Percentiles rank a stretch among this genome's conserved stretches.
Conservation (phyloP, 2,113 vertebrate species). For the Ciconia stormi region DNA sequence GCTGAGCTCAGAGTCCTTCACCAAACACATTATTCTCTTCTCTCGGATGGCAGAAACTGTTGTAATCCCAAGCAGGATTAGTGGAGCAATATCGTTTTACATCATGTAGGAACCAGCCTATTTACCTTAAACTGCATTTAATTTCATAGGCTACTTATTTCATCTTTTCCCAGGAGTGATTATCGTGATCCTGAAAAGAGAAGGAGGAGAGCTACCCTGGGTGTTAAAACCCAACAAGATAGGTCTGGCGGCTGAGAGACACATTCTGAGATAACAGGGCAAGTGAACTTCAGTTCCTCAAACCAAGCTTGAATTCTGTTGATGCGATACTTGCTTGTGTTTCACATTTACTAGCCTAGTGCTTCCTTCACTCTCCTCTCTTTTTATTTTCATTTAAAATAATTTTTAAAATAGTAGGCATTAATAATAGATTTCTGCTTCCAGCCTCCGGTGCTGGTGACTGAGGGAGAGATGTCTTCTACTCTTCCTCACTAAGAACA, state of each 20-base stretch:
- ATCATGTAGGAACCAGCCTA: neutral
- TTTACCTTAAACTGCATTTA: neutral
- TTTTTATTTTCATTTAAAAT: neutral
- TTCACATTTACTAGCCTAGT: neutral
- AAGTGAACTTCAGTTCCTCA: neutral
- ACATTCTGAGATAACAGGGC: neutral
- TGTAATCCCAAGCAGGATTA: neutral
- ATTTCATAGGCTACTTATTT: neutral
- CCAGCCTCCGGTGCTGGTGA: neutral
- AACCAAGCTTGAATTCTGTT: neutral
- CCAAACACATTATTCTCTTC: neutral
- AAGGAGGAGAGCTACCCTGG: neutral
- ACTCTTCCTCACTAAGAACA: neutral
- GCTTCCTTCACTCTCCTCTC: neutral
- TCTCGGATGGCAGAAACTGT: neutral
- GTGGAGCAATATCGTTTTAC: neutral
- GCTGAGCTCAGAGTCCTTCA: neutral
- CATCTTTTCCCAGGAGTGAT: neutral
- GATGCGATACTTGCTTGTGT: neutral
- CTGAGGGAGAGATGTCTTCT: neutral
- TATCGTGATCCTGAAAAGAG: neutral
- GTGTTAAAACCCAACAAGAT: neutral
- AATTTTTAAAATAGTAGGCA: neutral
- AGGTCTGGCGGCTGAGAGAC: neutral
- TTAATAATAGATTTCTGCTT: neutral